Evolutionary conservation across 2,888 invertebrate species (phyloP).

Genomic region (Eugnorisma glareosa): DNA sequence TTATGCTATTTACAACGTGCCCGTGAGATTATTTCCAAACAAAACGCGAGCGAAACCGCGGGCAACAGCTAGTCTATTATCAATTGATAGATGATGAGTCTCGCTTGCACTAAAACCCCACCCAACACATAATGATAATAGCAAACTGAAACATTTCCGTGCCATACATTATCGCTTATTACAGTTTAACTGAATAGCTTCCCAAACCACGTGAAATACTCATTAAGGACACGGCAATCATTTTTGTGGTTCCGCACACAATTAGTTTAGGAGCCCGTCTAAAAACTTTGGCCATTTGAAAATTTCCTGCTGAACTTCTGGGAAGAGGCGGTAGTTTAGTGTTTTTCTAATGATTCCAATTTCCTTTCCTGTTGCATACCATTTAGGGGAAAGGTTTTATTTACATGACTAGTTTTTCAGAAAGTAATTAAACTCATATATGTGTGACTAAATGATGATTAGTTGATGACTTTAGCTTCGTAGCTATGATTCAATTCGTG

Average conservation of each 20-base stretch:
- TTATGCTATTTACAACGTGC: too few relatives aligned
- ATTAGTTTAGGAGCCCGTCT: slow-evolving; percentile 35
- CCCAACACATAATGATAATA: slow-evolving; percentile 31
- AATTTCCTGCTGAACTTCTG: slow-evolving; percentile 8
- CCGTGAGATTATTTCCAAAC: too few relatives aligned
- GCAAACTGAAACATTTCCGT: slow-evolving; percentile 67
- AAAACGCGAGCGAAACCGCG: too few relatives aligned
- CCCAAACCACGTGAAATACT: slow-evolving; percentile 64
- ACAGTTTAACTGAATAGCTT: slow-evolving; percentile 58
- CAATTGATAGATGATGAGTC: neutral
- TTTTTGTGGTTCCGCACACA: slow-evolving; percentile 51
- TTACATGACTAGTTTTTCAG: neutral
- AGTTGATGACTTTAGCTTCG: neutral
- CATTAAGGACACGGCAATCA: slow-evolving; percentile 62
- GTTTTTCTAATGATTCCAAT: slow-evolving; percentile 12
- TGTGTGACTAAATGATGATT: neutral
- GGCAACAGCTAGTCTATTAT: too few relatives aligned
- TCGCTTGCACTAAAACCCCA: neutral
- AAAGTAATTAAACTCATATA: neutral
- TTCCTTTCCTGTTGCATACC: neutral
- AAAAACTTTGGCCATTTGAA: slow-evolving; percentile 41
- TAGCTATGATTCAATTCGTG: neutral
- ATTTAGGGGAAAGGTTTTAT: slow-evolving; percentile 10
- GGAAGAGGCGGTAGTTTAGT: neutral
- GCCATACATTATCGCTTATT: slow-evolving; percentile 41